Percentiles rank a stretch among this genome's conserved stretches.
Evolutionary conservation across 2,888 invertebrate genomes (phyloP).

Genomic region (Ornithoptera alexandrae): DNA sequence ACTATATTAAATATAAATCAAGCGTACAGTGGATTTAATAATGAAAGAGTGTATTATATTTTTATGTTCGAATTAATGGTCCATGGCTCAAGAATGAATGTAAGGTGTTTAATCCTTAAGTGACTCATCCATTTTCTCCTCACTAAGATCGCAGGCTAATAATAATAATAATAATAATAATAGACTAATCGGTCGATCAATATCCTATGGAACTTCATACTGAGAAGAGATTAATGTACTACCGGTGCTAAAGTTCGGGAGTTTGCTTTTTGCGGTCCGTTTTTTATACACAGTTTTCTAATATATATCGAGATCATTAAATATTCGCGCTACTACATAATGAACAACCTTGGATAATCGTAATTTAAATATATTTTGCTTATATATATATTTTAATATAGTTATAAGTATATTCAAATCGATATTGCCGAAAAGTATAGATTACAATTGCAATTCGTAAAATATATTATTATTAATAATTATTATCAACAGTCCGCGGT

Average conservation of each 20-base stretch:
- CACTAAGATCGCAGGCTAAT: slow-evolving; percentile 22
- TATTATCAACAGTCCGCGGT: no score
- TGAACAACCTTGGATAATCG: no score
- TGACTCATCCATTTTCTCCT: slow-evolving; percentile 28
- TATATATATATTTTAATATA: no score
- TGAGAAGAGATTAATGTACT: slow-evolving; percentile 25
- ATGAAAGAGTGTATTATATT: not conserved
- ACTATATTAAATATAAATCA: not conserved
- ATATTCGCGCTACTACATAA: no score
- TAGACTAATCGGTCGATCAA: slow-evolving; percentile 29
- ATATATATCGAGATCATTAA: no score
- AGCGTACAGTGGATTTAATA: not conserved
- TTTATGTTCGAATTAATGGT: slow-evolving; percentile 14
- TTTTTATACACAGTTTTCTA: no score
- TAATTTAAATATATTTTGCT: no score
- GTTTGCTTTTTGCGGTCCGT: slow-evolving; percentile 8
- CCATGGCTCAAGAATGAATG: slow-evolving; percentile 17
- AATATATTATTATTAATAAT: no score
- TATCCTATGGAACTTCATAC: slow-evolving; percentile 23
- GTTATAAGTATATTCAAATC: no score
- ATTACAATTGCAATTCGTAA: no score
- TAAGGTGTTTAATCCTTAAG: slow-evolving; percentile 22
- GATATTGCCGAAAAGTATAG: no score
- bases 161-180: no score
- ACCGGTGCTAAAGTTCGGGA: slow-evolving; percentile 17